Conservation (phyloP, 30 jellyfish, hydroid and myxozoan genomes). For the Calvadosia cruxmelitensis region DNA sequence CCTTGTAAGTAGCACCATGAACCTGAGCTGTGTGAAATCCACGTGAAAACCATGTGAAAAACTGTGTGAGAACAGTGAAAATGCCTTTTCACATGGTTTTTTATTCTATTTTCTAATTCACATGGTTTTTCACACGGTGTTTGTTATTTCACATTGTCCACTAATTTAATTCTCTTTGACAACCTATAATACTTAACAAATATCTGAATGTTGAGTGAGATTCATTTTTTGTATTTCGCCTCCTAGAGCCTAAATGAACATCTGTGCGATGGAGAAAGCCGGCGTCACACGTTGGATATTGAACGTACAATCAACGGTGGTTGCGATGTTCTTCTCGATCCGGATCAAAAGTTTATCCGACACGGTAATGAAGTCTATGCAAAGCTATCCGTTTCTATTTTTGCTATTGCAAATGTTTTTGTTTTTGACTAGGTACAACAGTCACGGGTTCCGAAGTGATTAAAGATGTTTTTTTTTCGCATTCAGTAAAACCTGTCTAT, state of each 20-base stretch:
- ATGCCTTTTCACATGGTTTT: neutral
- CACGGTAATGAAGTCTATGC: no score
- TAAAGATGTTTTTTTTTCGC: no score
- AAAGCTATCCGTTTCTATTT: no score
- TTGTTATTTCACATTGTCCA: no score
- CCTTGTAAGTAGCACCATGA: no score
- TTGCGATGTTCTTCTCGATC: constrained; percentile 64
- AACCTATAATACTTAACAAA: neutral
- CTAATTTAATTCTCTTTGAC: neutral
- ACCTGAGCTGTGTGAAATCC: no score
- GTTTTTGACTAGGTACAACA: no score
- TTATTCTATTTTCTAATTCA: no score
- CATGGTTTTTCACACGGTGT: no score
- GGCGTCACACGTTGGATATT: constrained; percentile 78
- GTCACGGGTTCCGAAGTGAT: no score
- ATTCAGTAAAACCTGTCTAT: no score
- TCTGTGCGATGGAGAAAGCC: constrained; percentile 78
- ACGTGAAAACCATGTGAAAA: neutral
- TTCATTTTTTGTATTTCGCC: constrained; percentile 4
- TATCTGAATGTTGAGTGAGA: neutral
- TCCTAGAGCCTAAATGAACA: constrained; percentile 50
- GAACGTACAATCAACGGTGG: constrained; percentile 90
- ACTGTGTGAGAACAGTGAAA: neutral
- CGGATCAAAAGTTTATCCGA: constrained; percentile 65
- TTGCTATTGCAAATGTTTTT: no score